Evolutionary conservation across 1,140 invertebrate genomes (phyloP).

Genomic region (Magallana ariakensis): DNA sequence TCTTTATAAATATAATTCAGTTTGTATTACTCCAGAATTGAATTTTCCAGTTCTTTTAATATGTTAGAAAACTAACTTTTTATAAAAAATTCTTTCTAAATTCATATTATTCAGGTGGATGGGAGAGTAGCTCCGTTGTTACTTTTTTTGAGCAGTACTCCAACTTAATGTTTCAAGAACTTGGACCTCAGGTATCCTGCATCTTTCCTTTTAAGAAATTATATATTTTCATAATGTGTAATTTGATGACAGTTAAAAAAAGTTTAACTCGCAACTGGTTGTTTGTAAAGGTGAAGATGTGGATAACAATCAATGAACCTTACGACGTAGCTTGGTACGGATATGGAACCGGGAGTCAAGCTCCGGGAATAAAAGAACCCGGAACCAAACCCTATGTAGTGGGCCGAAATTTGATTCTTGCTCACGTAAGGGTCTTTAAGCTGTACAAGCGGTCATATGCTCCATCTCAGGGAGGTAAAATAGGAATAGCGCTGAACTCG

Average conservation of each 20-base stretch:
- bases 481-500: slow-evolving; percentile 68
- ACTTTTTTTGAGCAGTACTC: slow-evolving; percentile 82
- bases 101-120: slow-evolving; percentile 77
- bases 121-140: slow-evolving; percentile 81
- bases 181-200: slow-evolving; percentile 73
- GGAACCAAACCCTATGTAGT: slow-evolving; percentile 55
- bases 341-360: slow-evolving; percentile 52
- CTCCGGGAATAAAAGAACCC: slow-evolving; percentile 59
- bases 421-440: slow-evolving; percentile 67
- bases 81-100: too few relatives aligned
- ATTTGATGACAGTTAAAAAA: too few relatives aligned
- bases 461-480: slow-evolving; percentile 60
- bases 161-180: slow-evolving; percentile 76
- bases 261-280: too few relatives aligned
- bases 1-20: too few relatives aligned
- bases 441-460: slow-evolving; percentile 62
- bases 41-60: too few relatives aligned
- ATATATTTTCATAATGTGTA: too few relatives aligned
- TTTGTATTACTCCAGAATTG: too few relatives aligned
- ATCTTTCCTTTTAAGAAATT: too few relatives aligned
- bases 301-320: slow-evolving; percentile 79
- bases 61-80: too few relatives aligned
- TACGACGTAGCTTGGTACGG: slow-evolving; percentile 60
- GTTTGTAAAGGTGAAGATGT: slow-evolving; percentile 63
- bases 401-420: slow-evolving; percentile 70